phyloP scores from a whole-genome alignment of 1,140 invertebrate genomes.

The Tenebrio molitor region DNA sequence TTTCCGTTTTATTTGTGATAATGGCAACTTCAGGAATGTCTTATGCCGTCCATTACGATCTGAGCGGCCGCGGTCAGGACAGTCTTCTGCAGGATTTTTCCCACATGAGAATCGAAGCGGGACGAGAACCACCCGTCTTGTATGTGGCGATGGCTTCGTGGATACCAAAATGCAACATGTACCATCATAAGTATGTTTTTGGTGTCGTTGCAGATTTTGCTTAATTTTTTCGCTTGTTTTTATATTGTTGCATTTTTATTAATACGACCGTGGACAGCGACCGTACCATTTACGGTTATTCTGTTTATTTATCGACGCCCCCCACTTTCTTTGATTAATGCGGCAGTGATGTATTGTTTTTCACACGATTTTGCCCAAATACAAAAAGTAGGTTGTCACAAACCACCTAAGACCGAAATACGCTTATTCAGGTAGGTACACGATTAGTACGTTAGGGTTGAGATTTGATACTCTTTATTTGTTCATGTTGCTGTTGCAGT shows the following conservation, averaged over 20 bases:
- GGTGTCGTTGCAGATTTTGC: conserved; percentile 1
- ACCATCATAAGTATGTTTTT: conserved; percentile 57
- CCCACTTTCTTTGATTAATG: no score
- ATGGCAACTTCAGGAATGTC: conserved; percentile 48
- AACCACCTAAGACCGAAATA: conserved; percentile 64
- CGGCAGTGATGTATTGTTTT: no score
- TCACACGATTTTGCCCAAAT: no score
- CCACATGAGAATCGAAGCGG: conserved; percentile 60
- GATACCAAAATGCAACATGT: conserved; percentile 75
- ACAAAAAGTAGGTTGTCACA: conserved; percentile 55
- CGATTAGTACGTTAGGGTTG: no score
- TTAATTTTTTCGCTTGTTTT: conserved; percentile 15
- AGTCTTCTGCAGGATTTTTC: conserved; percentile 59
- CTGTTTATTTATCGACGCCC: no score
- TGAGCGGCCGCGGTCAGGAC: conserved; percentile 52
- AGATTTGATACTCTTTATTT: neutral
- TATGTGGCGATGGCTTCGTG: conserved; percentile 75
- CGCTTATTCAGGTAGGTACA: conserved; percentile 54
- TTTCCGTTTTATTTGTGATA: conserved; percentile 8
- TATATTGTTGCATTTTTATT: no score
- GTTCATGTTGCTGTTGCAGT: neutral
- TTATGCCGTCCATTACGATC: conserved; percentile 58
- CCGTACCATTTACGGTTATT: no score
- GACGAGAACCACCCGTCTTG: conserved; percentile 71
- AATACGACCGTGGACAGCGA: no score